Evolutionary conservation across 2,888 invertebrate species (phyloP), one percentile per base, ranked within the genome.

Genomic region (Agrilus cyanescens): DNA sequence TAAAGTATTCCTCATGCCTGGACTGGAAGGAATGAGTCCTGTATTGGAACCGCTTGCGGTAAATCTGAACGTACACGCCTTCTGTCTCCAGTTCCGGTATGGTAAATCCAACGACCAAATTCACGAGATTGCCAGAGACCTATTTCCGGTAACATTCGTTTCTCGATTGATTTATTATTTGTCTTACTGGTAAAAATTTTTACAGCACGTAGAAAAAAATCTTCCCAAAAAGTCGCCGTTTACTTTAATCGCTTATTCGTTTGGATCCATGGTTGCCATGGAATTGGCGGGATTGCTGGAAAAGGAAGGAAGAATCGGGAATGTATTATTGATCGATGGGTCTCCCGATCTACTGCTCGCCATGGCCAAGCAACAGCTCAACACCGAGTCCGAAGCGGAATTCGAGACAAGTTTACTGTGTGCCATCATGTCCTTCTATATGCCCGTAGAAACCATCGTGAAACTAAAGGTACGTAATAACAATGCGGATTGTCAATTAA

Each of bases 161-260:
- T 33, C 33, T 33, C 10, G 12, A 13, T 5, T 7, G 4, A 50
- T 40, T 15, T 33, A 31, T 56, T 0, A 40, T 58, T 4, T 37
- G 56, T 37, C 55, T 51, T 35, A 56, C 55, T 12, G 2, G 12
- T 4, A 10, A 30, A 31, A 44, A 30, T 44, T 52, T 40, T 62
- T 69, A 30, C 57, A 83, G 81, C 62, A 72, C 41, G 65, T 81
- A 2, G 69, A 74, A 47, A 65, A 71, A 32, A 66, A 70, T 8
- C 55, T 78, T 8, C 61, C 71, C 0, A 75, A 72, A 1, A 68
- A 69, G 1, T 69, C 75, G 37, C 71, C 73, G 0, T 91, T 85
- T 67, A 75, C 76, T 45, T 60, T 96, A 1, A 74, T 85, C 12
- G 93, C 86, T 2, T 94, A 96, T 69, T 96, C 95, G 12, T 94